A percentile compares a stretch with the other conserved stretches of the same genome.
phyloP scores from a whole-genome alignment of 2,888 invertebrate genomes.

The Chydorus sphaericus region DNA sequence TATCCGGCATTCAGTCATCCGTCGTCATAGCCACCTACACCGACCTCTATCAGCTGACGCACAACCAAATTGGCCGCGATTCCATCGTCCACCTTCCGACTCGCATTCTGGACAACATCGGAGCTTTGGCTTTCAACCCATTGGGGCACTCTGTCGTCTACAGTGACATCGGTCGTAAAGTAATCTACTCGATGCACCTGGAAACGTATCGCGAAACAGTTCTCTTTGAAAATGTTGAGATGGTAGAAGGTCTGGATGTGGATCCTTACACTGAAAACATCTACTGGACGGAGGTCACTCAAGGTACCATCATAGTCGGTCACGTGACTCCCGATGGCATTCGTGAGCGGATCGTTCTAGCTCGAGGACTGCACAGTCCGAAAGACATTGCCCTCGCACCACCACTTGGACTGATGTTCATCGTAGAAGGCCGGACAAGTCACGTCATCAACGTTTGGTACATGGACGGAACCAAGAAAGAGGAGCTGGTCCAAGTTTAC shows the following conservation, averaged over 20 bases:
- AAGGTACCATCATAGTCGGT: slow-evolving; percentile 45
- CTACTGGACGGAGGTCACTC: slow-evolving; percentile 52
- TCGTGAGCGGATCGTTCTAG: not conserved
- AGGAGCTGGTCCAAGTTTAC: slow-evolving; percentile 31
- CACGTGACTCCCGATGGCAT: not conserved
- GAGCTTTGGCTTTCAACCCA: slow-evolving; percentile 50
- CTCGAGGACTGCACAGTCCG: slow-evolving; percentile 5
- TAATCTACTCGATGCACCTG: slow-evolving; percentile 32
- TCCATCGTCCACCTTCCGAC: slow-evolving; percentile 28
- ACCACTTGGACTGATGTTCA: not conserved
- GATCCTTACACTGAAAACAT: slow-evolving; percentile 26
- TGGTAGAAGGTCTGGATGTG: slow-evolving; percentile 42
- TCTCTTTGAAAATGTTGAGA: slow-evolving; percentile 34
- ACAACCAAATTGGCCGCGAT: slow-evolving; percentile 18
- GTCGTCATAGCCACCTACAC: slow-evolving; percentile 1
- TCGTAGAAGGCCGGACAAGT: slow-evolving; percentile 1
- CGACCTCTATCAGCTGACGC: slow-evolving; percentile 1
- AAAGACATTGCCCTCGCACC: not conserved
- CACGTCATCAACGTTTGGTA: slow-evolving; percentile 45
- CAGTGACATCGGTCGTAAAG: slow-evolving; percentile 35
- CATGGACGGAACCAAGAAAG: slow-evolving; percentile 45
- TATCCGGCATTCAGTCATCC: not conserved
- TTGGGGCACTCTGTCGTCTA: slow-evolving; percentile 30
- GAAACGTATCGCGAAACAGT: slow-evolving; percentile 19
- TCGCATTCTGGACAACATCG: slow-evolving; percentile 34